Percentiles rank a stretch among this genome's conserved stretches.
phyloP scores from a whole-genome alignment of 2,797 vertebrate genomes.

The Bufotes viridis region DNA sequence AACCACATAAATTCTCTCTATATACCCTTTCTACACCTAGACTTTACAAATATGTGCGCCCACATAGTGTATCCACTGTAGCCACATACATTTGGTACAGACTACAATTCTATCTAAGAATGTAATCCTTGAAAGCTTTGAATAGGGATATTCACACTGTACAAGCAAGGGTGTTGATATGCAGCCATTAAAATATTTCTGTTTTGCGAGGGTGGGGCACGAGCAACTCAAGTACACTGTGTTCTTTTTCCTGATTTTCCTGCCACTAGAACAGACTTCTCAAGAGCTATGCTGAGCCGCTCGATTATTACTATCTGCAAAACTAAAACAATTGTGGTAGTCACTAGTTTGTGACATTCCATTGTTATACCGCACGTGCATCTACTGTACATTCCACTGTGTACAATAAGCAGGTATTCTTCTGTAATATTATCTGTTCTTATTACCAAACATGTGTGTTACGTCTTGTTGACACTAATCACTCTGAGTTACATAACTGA shows the following conservation, averaged over 20 bases:
- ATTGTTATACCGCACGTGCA: constrained; percentile 21
- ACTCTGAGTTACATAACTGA: constrained; percentile 32
- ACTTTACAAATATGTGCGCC: neutral
- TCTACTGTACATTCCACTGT: neutral
- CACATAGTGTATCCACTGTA: neutral
- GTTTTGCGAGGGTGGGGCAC: constrained; percentile 24
- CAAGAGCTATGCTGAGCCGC: neutral
- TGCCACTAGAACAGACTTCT: constrained; percentile 11
- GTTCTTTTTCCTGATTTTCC: constrained; percentile 38
- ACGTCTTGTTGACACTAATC: constrained; percentile 31
- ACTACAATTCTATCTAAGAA: constrained; percentile 28
- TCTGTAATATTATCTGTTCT: constrained; percentile 16
- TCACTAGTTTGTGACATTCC: constrained; percentile 7
- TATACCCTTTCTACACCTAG: neutral
- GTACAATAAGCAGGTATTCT: constrained; percentile 4
- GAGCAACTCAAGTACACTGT: constrained; percentile 23
- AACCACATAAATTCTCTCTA: neutral
- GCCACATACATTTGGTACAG: neutral
- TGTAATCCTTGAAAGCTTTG: constrained; percentile 34
- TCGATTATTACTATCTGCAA: neutral
- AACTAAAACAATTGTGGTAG: constrained; percentile 1
- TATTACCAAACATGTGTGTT: constrained; percentile 1
- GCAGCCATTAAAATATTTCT: constrained; percentile 25
- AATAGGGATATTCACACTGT: neutral
- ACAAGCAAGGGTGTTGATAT: constrained; percentile 13